Evolutionary conservation across 1,140 invertebrate species (phyloP).

Genomic region (Tribolium madens): DNA sequence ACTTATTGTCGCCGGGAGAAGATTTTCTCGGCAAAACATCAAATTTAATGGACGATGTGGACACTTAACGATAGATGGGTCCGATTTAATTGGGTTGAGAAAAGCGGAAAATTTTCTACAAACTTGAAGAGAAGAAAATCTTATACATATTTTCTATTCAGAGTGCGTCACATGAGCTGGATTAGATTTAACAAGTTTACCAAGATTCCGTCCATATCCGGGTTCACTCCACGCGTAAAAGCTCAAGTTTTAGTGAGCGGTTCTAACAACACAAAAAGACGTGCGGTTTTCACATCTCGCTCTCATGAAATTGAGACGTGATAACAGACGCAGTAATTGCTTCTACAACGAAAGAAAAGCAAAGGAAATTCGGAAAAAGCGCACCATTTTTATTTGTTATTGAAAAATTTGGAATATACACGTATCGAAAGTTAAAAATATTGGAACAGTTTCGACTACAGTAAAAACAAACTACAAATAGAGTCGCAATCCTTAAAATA

Average conservation of each 20-base stretch:
- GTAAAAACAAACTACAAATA: no score
- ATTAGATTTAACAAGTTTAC: constrained; percentile 54
- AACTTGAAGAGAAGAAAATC: constrained; percentile 3
- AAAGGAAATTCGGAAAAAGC: not conserved
- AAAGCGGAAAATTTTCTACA: not conserved
- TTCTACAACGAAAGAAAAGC: not conserved
- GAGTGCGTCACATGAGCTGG: constrained; percentile 46
- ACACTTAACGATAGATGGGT: no score
- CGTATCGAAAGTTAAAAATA: no score
- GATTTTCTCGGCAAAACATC: constrained; percentile 16
- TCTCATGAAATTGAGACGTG: constrained; percentile 48
- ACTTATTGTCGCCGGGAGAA: not conserved
- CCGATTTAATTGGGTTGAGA: not conserved
- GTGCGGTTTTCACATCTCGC: constrained; percentile 49
- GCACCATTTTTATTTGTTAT: not conserved
- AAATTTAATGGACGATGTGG: not conserved
- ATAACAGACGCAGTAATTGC: constrained; percentile 41
- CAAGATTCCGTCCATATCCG: constrained; percentile 51
- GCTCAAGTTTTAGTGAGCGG: constrained; percentile 51
- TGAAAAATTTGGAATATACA: no score
- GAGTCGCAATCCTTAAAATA: no score
- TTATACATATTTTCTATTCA: constrained; percentile 49
- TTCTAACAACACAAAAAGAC: constrained; percentile 48
- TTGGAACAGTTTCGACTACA: no score
- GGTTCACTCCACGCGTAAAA: constrained; percentile 49